phyloP scores from a whole-genome alignment of 2,888 invertebrate species.

The Lagria hirta region DNA sequence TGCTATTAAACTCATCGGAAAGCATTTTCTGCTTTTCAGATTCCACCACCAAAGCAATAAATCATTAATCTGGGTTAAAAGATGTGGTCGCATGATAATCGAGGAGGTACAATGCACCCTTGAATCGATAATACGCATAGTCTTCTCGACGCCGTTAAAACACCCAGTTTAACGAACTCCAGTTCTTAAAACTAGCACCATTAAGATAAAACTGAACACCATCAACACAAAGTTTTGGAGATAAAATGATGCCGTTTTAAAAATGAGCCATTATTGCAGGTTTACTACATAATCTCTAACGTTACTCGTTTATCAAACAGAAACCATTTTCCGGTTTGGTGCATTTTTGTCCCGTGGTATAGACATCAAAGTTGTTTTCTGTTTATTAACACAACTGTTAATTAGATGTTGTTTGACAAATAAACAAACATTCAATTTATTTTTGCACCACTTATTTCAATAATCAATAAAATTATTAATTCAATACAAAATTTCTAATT shows the following conservation, averaged over 20 bases:
- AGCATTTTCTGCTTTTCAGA: too few relatives aligned
- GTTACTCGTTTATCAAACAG: background rate
- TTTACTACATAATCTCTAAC: constrained; percentile 3
- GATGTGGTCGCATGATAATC: constrained; percentile 20
- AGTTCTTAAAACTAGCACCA: too few relatives aligned
- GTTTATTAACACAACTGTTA: too few relatives aligned
- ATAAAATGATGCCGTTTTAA: background rate
- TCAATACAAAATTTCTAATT: too few relatives aligned
- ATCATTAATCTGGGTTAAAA: constrained; percentile 18
- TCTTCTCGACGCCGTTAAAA: constrained; percentile 14
- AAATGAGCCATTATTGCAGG: too few relatives aligned
- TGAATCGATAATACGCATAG: constrained; percentile 21
- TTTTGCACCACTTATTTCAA: too few relatives aligned
- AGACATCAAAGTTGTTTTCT: too few relatives aligned
- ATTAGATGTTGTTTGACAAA: too few relatives aligned
- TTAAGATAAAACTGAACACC: background rate
- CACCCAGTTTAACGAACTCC: constrained; percentile 8
- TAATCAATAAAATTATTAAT: too few relatives aligned
- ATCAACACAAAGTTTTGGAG: background rate
- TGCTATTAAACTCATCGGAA: background rate
- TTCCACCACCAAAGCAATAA: constrained; percentile 7
- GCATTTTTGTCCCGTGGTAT: too few relatives aligned
- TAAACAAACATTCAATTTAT: too few relatives aligned
- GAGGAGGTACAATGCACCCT: constrained; percentile 21
- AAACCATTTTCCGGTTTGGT: too few relatives aligned